phyloP scores from a whole-genome alignment of 2,797 vertebrate species.

The Anableps anableps region DNA sequence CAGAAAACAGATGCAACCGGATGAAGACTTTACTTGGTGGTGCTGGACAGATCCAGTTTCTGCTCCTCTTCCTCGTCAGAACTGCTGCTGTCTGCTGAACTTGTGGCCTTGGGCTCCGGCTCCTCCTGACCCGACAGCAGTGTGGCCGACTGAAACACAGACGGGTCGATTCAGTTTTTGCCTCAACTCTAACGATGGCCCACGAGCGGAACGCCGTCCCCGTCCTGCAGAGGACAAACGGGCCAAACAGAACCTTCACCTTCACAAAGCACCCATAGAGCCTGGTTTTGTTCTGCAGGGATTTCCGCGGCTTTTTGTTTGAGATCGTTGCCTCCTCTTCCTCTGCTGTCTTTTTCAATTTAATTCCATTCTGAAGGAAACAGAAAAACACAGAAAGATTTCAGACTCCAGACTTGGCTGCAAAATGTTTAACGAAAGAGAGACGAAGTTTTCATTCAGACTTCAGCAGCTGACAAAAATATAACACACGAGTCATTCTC shows the following conservation, averaged over 20 bases:
- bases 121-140: constrained; percentile 83
- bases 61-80: constrained; percentile 74
- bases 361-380: constrained; percentile 80
- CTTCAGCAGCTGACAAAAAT: not conserved
- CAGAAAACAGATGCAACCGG: not conserved
- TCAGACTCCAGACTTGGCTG: not conserved
- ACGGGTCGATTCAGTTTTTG: not conserved
- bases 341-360: constrained; percentile 74
- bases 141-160: constrained; percentile 80
- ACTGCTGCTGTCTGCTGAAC: constrained; percentile 75
- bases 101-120: constrained; percentile 44
- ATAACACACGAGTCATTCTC: not conserved
- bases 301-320: constrained; percentile 84
- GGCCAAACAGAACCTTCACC: constrained; percentile 69
- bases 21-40: constrained; percentile 75
- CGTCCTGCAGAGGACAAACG: not conserved
- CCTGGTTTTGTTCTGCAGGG: constrained; percentile 56
- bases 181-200: not conserved
- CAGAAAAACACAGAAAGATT: not conserved
- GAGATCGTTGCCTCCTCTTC: constrained; percentile 71
- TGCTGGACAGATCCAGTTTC: constrained; percentile 84
- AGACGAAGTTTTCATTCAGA: not conserved
- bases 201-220: not conserved
- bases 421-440: not conserved
- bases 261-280: constrained; percentile 93